phyloP scores from a whole-genome alignment of 23 tunicate genomes.

The Phallusia fumigata region DNA sequence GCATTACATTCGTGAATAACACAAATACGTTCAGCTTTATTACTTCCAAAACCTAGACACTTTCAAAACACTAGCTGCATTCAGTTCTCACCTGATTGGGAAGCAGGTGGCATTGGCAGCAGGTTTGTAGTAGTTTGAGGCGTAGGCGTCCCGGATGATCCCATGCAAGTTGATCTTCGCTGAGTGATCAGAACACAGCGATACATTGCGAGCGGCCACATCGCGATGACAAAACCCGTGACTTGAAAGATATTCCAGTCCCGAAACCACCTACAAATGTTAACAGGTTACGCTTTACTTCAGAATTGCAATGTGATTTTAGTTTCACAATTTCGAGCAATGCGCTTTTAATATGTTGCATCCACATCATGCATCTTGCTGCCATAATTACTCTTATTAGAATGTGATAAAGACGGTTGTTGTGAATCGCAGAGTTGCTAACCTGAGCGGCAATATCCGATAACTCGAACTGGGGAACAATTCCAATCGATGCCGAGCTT shows the following conservation, averaged over 20 bases:
- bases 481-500: background rate
- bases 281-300: too few relatives aligned
- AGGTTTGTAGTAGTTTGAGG: conserved; percentile 68
- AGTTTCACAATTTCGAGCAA: too few relatives aligned
- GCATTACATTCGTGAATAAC: too few relatives aligned
- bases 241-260: conserved; percentile 74
- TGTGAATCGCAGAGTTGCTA: background rate
- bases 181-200: conserved; percentile 48
- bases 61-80: too few relatives aligned
- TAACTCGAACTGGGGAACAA: conserved; percentile 45
- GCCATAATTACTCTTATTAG: too few relatives aligned
- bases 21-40: too few relatives aligned
- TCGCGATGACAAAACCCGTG: conserved; percentile 68
- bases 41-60: too few relatives aligned
- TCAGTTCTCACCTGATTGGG: conserved; percentile 65
- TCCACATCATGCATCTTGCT: too few relatives aligned
- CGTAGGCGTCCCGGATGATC: conserved; percentile 51
- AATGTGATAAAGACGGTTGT: too few relatives aligned
- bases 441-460: conserved; percentile 67
- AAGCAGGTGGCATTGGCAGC: conserved; percentile 67
- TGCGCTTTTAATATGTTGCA: too few relatives aligned
- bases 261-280: conserved; percentile 52
- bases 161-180: conserved; percentile 75
- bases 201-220: conserved; percentile 73
- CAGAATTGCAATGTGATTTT: too few relatives aligned